Evolutionary conservation across 2,888 invertebrate genomes (phyloP), one percentile per base, ranked within the genome.

Genomic region (Oxytorus armatus): DNA sequence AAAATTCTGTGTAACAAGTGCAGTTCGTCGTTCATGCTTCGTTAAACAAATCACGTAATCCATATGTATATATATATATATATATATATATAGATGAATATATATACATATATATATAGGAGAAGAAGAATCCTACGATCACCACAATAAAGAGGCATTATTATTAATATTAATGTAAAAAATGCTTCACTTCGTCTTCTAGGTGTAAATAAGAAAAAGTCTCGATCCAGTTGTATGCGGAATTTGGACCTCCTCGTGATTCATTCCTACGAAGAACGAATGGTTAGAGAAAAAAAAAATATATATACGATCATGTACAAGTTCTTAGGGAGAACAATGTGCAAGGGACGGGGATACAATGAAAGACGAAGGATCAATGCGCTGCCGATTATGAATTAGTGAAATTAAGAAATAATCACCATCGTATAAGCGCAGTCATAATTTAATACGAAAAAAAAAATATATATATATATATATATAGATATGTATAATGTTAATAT

Each of bases 131-230:
- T 77, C 74, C 77, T 66, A 68, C 57, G 55, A 75, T 47, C 66
- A 79, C 68, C 66, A 79, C 68, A 72, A 69, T 79, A 70, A 77
- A 79, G 70, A 77, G 79, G 73, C 75, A 79, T 83, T 81, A 79
- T 75, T 76, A 81, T 72, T 78, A 81, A 68, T 53, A 63, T 73
- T 18, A 66, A 69, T 42, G 18, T 36, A 49, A 80, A 70, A 66
- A 78, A 70, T 59, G 65, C 66, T 72, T 74, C 49, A 63, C 73
- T 77, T 77, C 76, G 72, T 82, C 78, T 79, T 82, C 36, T 80
- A 68, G 79, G 61, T 83, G 82, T 82, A 81, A 82, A 83, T 82
- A 81, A 79, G 72, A 66, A 73, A 14, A 39, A 68, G 11, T 65
- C 47, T 70, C 36, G 51, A 77, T 65, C 49, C 65, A 69, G 69